Conservation (phyloP, 1,140 invertebrate species). For the Meloidogyne hapla region DNA sequence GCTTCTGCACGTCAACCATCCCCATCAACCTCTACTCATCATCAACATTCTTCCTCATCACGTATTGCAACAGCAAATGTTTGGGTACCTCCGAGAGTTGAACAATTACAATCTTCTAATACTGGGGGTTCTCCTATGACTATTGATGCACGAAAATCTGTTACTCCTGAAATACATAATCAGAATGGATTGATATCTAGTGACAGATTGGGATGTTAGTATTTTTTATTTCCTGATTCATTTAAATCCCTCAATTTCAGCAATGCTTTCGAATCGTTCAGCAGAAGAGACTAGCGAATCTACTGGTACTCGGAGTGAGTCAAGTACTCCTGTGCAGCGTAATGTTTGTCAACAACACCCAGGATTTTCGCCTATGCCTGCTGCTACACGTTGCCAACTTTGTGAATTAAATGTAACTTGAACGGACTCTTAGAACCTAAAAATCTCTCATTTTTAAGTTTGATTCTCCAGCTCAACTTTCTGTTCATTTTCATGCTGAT, state of each 20-base stretch:
- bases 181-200: neutral
- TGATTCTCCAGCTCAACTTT: conserved; percentile 37
- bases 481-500: conserved; percentile 48
- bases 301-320: conserved; percentile 45
- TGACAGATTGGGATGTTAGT: conserved; percentile 29
- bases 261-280: conserved; percentile 36
- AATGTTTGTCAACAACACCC: conserved; percentile 13
- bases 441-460: conserved; percentile 18
- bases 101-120: conserved; percentile 31
- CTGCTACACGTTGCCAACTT: conserved; percentile 35
- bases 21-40: neutral
- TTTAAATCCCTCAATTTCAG: neutral
- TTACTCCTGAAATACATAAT: conserved; percentile 31
- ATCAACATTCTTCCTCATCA: too few species aligned
- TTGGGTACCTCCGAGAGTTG: conserved; percentile 42
- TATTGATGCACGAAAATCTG: conserved; percentile 15
- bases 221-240: neutral
- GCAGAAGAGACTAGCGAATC: conserved; percentile 51
- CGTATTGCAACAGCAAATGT: conserved; percentile 41
- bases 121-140: neutral
- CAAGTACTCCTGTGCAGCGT: conserved; percentile 45
- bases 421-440: neutral
- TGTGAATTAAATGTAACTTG: conserved; percentile 33
- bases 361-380: conserved; percentile 32
- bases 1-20: conserved; percentile 2